A percentile compares a stretch with the other conserved stretches of the same genome.
Conservation (phyloP, 2,797 vertebrate species). For the Margarornis squamiger region DNA sequence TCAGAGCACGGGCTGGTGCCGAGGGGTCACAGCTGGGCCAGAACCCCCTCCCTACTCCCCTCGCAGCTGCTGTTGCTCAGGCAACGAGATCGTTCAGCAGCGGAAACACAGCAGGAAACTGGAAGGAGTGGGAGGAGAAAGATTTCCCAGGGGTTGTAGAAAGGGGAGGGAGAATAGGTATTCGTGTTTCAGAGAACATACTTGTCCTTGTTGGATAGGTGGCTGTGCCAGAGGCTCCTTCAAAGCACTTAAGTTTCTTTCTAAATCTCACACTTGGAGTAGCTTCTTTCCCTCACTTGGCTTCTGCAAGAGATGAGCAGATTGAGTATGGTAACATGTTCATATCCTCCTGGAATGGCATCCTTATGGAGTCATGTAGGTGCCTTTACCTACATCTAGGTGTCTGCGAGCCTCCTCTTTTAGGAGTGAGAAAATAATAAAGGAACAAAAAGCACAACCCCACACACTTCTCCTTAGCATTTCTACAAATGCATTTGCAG, state of each 20-base stretch:
- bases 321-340: background rate
- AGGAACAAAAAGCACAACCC: background rate
- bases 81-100: background rate
- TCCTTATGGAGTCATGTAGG: background rate
- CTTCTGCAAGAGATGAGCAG: background rate
- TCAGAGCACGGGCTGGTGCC: background rate
- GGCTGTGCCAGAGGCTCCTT: background rate
- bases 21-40: background rate
- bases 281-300: background rate
- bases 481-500: background rate
- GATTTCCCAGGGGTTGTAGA: background rate
- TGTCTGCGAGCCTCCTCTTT: background rate
- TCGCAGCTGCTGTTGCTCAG: constrained; percentile 21
- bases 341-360: background rate
- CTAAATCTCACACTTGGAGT: background rate
- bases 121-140: background rate
- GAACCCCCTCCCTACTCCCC: background rate
- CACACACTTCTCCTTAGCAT: background rate
- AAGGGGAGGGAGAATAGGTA: background rate
- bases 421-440: background rate
- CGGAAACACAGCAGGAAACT: background rate
- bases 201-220: background rate
- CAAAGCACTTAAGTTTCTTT: background rate
- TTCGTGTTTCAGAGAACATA: background rate
- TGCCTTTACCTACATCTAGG: background rate